phyloP scores from a whole-genome alignment of 2,797 vertebrate species.

The Arnoldichthys spilopterus region DNA sequence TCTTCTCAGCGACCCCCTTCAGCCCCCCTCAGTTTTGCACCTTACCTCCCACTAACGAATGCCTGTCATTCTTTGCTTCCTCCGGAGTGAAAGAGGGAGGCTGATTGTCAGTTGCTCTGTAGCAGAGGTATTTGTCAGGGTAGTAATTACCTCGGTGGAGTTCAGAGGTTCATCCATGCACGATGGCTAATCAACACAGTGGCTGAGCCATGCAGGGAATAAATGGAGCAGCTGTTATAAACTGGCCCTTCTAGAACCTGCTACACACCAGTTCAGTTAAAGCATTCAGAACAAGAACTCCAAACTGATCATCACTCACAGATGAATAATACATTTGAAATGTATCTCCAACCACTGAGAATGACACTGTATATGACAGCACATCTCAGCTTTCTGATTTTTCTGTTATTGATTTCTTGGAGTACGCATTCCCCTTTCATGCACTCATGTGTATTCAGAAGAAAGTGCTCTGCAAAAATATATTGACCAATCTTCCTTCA shows the following conservation, averaged over 20 bases:
- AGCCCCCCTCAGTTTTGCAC: constrained; percentile 15
- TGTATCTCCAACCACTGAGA: constrained; percentile 33
- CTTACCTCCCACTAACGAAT: constrained; percentile 23
- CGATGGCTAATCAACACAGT: constrained; percentile 48
- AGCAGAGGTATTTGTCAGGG: constrained; percentile 46
- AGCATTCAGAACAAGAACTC: background rate
- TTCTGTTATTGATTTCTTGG: background rate
- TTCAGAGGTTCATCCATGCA: constrained; percentile 57
- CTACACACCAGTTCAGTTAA: constrained; percentile 7
- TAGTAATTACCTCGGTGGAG: constrained; percentile 61
- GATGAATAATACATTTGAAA: constrained; percentile 33
- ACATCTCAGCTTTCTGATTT: background rate
- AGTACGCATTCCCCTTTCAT: background rate
- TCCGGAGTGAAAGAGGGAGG: constrained; percentile 46
- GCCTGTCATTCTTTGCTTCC: constrained; percentile 8
- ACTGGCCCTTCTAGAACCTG: background rate
- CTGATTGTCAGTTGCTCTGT: constrained; percentile 60
- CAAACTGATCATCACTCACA: constrained; percentile 25
- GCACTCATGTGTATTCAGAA: background rate
- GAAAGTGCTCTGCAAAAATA: constrained; percentile 1
- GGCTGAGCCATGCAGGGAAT: constrained; percentile 32
- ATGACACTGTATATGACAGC: constrained; percentile 16
- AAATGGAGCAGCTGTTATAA: constrained; percentile 6
- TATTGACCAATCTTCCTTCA: constrained; percentile 13
- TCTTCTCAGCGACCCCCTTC: background rate